A percentile compares a stretch with the other conserved stretches of the same genome.
phyloP scores from a whole-genome alignment of 2,888 invertebrate genomes.

The Halocaridina rubra region DNA sequence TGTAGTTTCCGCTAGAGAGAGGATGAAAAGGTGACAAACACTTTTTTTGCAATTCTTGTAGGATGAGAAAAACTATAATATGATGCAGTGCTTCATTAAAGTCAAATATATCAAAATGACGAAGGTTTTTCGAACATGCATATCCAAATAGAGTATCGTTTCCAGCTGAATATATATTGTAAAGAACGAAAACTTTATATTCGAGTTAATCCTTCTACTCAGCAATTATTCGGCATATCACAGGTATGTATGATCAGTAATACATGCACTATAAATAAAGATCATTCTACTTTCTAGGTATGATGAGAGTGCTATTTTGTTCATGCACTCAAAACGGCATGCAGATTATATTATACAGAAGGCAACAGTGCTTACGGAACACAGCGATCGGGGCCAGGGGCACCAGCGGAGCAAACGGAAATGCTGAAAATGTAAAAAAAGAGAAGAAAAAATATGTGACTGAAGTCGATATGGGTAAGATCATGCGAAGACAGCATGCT shows the following conservation, averaged over 20 bases:
- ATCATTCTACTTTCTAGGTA: background rate
- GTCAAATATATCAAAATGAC: too few species aligned
- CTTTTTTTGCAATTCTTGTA: too few species aligned
- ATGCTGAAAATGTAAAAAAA: conserved; percentile 25
- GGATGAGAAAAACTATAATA: too few species aligned
- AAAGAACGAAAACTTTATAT: too few species aligned
- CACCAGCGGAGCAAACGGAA: conserved; percentile 23
- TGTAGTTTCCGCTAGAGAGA: too few species aligned
- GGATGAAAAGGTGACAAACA: too few species aligned
- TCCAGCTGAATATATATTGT: too few species aligned
- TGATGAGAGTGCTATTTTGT: background rate
- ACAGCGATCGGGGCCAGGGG: conserved; percentile 26
- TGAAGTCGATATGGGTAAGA: background rate
- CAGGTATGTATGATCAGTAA: background rate
- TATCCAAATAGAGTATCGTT: too few species aligned
- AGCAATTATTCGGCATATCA: background rate
- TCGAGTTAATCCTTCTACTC: too few species aligned
- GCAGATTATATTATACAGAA: background rate
- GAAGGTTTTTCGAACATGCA: too few species aligned
- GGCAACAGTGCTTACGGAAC: conserved; percentile 38
- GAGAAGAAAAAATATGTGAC: background rate
- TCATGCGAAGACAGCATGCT: background rate
- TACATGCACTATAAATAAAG: background rate
- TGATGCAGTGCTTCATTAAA: too few species aligned
- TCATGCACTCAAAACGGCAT: background rate